Evolutionary conservation across 2,113 vertebrate species (phyloP), one percentile per base, ranked within the genome.

Genomic region (Apteryx owenii): DNA sequence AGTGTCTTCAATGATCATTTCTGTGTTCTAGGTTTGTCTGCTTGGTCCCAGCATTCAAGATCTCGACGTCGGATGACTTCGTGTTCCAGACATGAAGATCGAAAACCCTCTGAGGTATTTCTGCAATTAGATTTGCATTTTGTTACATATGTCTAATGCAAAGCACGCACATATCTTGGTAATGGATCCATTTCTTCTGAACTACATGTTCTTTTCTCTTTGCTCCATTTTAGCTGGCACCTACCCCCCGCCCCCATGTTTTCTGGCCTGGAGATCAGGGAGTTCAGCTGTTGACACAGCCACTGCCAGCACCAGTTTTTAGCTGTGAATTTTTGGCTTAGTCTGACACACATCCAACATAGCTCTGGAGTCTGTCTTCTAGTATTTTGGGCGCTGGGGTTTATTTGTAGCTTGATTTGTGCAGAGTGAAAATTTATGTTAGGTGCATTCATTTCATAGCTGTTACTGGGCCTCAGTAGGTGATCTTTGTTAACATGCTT

Each of bases 51-150:
- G 96, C 98, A 99, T 92, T 99, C 99, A 89, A 98, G 98, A 36
- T 98, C 99, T 26, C 98, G 98, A 69, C 98, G 96, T 68, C 98
- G 97, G 89, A 99, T 99, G 89, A 98, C 95, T 70, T 98, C 98
- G 0, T 98, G 98, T 70, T 98, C 98, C n/a, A 98, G 97, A 83
- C 97, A 98, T 48, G 98, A 99, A 46, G 99, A 99, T 42, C 98
- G 98, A 87, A 99, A 99, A 95, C 99, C 99, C 62, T 99, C 99
- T 1, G 99, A 99, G 99, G 99, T 99, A 98, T 88, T 97, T 96
- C 73, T 87, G 53, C 60, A 68, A n/a, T 89, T 79, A 42, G 19
- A 42, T 79, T 95, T 38, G 61, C 58, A 46, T 91, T 84, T 91
- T 60, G 15, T 81, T 65, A n/a, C 26, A 66, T 76, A 66, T 91